Conservation (phyloP, 2,113 vertebrate genomes). For the Thamnaconus septentrionalis region DNA sequence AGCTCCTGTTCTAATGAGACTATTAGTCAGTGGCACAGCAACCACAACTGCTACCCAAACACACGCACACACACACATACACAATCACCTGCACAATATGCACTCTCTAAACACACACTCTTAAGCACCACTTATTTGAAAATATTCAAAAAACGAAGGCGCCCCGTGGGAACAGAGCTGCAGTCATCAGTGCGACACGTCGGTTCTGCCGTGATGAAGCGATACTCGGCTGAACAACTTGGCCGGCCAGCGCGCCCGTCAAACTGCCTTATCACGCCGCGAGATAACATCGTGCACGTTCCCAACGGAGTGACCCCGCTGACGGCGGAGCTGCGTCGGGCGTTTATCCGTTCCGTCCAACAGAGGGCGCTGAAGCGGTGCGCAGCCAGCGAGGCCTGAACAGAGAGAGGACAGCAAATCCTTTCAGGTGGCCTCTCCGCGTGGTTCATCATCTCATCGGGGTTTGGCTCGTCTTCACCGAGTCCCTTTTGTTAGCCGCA, state of each 20-base stretch:
- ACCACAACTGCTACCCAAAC: constrained; percentile 40
- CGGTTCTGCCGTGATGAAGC: constrained; percentile 21
- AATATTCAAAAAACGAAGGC: constrained; percentile 1
- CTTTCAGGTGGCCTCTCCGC: background rate
- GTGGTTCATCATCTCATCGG: background rate
- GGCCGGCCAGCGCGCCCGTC: constrained; percentile 18
- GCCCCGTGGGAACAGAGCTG: constrained; percentile 3
- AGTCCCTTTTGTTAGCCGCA: background rate
- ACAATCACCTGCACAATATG: background rate
- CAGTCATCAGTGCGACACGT: constrained; percentile 5
- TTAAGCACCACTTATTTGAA: constrained; percentile 1
- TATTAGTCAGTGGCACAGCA: constrained; percentile 43
- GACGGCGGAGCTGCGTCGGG: constrained; percentile 2
- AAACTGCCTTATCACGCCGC: constrained; percentile 26
- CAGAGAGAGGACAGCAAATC: background rate
- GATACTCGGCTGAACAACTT: background rate
- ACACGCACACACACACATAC: too few relatives aligned
- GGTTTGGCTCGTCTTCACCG: background rate
- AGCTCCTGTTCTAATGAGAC: constrained; percentile 58
- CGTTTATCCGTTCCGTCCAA: constrained; percentile 46
- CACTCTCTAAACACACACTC: constrained; percentile 7
- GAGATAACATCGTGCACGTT: constrained; percentile 7
- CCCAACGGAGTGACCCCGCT: background rate
- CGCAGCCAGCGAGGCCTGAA: constrained; percentile 1
- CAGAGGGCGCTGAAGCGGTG: constrained; percentile 61